Base-by-base conservation (phyloP, 30 jellyfish, hydroid and myxozoan genomes). In the Sanderia malayensis region DNA sequence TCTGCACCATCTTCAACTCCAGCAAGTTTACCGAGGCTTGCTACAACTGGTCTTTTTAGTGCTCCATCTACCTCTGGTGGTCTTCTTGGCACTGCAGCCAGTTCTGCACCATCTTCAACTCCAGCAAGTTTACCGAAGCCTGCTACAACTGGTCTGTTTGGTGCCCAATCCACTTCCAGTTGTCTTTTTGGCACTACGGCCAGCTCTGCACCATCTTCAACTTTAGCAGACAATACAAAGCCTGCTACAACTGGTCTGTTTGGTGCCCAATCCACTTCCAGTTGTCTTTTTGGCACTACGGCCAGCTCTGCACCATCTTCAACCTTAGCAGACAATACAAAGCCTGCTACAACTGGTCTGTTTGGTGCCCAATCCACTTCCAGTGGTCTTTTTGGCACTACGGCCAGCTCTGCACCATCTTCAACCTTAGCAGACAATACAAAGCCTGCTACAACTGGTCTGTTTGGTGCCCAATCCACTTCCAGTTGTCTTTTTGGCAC, bases 61-160 rank as follows among this genome's bases (percentile, higher is more conserved):
- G 53, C 67, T 15, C 13, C 70, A 58, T 30, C 46, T 19, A 20
- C 60, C 24, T 20, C 93, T 10, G 71, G 61, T 8, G 68, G 87
- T 11, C 79, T 68, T n/a, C 26, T 67, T 45, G 60, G 86, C 17
- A 18, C 87, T 69, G 6, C 89, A 17, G 31, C 30, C 9, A 27
- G 70, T 58, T 28, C 70, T 10, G 74, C 52, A 27, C 22, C 52
- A 31, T 20, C 74, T 37, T 4, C 88, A 34, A 69, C 70, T 28
- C 18, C 83, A 18, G 41, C 88, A 1, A 28, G 26, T 37, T 55
- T 17, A 17, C 55, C 80, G n/a, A 67, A 41, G 49, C 62, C 80
- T 26, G 62, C 88, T 20, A 19, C 90, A 19, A 23, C 65, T 61
- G 67, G 61, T 61, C 80, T 77, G 49, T 85, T 85, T 76, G 87